Base-by-base conservation (phyloP, 53 echinoderm and acorn worm species). In the Henricia sp. region DNA sequence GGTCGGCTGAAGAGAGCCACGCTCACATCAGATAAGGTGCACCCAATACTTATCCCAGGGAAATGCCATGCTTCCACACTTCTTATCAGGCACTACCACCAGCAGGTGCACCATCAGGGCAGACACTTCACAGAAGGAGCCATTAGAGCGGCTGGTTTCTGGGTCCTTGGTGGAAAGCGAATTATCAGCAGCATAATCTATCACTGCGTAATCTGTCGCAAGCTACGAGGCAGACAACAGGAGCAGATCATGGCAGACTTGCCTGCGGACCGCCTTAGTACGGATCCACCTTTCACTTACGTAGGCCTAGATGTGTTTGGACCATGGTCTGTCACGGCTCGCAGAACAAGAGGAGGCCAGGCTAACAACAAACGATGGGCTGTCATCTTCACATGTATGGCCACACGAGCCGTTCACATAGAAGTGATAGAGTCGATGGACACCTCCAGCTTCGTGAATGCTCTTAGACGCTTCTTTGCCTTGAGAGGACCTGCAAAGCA, bases 381-480 rank as follows among this genome's bases (percentile, higher is more conserved):
- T 23, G 70, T 67, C 4, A 68, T 68, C 25, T 68, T 82, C 29
- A 30, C 70, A 2, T 87, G 78, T 46, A 74, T 77, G 59, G 19
- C 76, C 5, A 56, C 86, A 5, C 37, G 64, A 16, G 86, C 65
- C 16, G 44, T 88, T 4, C 82, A 88, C 50, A 82, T 70, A 6
- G 88, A 88, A 68, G 72, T 80, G 1, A 23, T 82, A 6, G 53
- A 68, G 12, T 37, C 78, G 5, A 52, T 88, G 41, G 64, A 68
- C 14, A 57, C 70, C 21, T 83, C 72, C 70, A n/a, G n/a, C n/a
- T n/a, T n/a, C n/a, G n/a, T n/a, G n/a, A n/a, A n/a, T n/a, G n/a
- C n/a, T n/a, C n/a, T 89, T 10, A 29, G 89, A 28, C 55, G 65
- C 17, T 90, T 85, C 37, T 71, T 85, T n/a, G 77, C 85, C 23